Evolutionary conservation across 1,140 invertebrate species (phyloP), one percentile per base, ranked within the genome.

Genomic region (Papilio aristodemus): DNA sequence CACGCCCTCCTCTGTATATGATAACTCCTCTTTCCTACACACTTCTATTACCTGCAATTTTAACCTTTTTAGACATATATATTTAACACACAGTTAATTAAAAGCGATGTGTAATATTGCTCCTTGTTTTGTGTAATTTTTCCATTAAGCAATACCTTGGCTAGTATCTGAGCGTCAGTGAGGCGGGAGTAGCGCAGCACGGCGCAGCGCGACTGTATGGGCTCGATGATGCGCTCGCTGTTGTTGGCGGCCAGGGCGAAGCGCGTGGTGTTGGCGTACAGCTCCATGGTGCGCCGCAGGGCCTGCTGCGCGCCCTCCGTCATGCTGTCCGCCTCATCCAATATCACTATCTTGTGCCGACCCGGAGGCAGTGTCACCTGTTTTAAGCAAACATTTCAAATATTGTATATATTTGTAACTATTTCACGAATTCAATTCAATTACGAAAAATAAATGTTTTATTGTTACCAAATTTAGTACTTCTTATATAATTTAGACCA

Each of bases 261-360:
- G 74, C 99, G 93, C 1, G 99, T 99, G 8, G 98, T 99, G 84
- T 95, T 96, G 60, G 97, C 99, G 90, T 99, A 99, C 57, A 99
- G 95, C 91, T 99, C 99, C 98, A 99, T 99, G 3, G 98, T 99
- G 80, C 99, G 93, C 13, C 99, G 93, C 36, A 99, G 90, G 4
- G 99, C 99, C 90, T 99, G 98, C 87, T 99, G 98, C 0, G 98
- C 98, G 7, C 97, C 98, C 83, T 99, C 98, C 1, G 98, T 99
- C 98, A 99, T 99, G 84, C 97, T 99, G 91, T 99, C 99, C 0
- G 99, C 99, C 93, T 99, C 99, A 93, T 99, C 99, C 14, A 99
- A 91, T 73, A 99, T 99, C 50, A 99, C 97, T 71, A 99, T 99
- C 92, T 99, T 99, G 86, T 99, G 99, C 54, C 96, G 94, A 1